phyloP scores from a whole-genome alignment of 2,113 vertebrate species.

The Indicator maculatus region DNA sequence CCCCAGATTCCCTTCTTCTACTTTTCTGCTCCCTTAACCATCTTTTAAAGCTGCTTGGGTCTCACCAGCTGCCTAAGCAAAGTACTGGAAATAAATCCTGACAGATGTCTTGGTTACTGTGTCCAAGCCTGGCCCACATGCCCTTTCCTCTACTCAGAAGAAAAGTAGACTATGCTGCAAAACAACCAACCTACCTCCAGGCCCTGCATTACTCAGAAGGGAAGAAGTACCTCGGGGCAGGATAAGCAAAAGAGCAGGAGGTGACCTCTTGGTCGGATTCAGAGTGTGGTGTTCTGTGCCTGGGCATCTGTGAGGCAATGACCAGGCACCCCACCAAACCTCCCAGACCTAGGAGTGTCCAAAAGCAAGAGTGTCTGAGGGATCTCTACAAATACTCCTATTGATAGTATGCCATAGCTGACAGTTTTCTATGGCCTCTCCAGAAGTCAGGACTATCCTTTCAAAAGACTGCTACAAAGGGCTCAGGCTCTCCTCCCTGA shows the following conservation, averaged over 20 bases:
- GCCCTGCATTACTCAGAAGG: background rate
- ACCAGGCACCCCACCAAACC: rapidly evolving
- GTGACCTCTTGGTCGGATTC: background rate
- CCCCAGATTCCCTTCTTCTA: background rate
- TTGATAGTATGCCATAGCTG: background rate
- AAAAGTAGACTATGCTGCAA: background rate
- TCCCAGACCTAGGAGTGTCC: background rate
- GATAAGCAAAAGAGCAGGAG: background rate
- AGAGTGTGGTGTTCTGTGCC: background rate
- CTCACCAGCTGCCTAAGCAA: background rate
- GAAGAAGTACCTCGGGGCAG: background rate
- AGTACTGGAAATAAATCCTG: background rate
- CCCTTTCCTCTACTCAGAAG: background rate
- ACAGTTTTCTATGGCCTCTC: background rate
- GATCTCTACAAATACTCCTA: background rate
- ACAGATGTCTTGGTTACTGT: background rate
- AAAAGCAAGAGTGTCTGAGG: background rate
- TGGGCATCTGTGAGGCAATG: background rate
- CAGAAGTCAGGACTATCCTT: background rate
- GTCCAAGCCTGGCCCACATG: background rate
- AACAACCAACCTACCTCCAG: rapidly evolving
- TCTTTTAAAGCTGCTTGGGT: background rate
- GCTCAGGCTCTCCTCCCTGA: background rate
- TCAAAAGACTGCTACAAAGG: rapidly evolving
- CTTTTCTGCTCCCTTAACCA: background rate